Percentiles rank a stretch among this genome's conserved stretches.
Conservation (phyloP, 2,113 vertebrate species). For the Alethe diademata region DNA sequence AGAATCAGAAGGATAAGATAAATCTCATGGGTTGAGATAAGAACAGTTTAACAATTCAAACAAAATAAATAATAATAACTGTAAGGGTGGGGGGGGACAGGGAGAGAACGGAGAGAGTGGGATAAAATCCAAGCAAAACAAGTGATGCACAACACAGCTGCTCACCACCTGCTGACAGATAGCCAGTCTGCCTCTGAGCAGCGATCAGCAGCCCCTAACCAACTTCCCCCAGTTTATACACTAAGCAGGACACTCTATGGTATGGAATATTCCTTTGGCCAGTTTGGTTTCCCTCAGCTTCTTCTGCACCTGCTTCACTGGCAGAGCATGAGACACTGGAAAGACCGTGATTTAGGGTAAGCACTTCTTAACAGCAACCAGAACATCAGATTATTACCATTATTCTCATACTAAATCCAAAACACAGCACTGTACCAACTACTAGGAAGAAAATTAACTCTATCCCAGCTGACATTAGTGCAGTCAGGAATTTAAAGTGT, state of each 20-base stretch:
- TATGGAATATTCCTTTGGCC: not conserved
- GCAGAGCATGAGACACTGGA: not conserved
- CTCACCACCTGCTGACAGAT: not conserved
- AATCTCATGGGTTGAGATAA: not conserved
- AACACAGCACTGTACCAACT: not conserved
- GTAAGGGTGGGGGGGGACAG: not conserved
- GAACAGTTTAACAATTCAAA: not conserved
- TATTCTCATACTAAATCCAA: not conserved
- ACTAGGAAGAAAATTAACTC: not conserved
- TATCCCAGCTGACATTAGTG: not conserved
- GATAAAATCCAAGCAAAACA: not conserved
- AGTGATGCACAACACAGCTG: not conserved
- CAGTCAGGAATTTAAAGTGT: not conserved
- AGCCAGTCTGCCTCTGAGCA: rapidly evolving
- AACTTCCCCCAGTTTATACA: not conserved
- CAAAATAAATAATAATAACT: not conserved
- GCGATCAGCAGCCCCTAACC: not conserved
- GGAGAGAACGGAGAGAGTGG: not conserved
- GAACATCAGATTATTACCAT: not conserved
- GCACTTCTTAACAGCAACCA: not conserved
- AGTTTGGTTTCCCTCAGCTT: no score
- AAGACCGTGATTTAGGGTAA: not conserved
- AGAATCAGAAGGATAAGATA: not conserved
- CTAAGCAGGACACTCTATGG: not conserved
- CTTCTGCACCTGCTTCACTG: not conserved